phyloP scores from a whole-genome alignment of 1,140 invertebrate genomes.

The Drosophila sulfurigaster region DNA sequence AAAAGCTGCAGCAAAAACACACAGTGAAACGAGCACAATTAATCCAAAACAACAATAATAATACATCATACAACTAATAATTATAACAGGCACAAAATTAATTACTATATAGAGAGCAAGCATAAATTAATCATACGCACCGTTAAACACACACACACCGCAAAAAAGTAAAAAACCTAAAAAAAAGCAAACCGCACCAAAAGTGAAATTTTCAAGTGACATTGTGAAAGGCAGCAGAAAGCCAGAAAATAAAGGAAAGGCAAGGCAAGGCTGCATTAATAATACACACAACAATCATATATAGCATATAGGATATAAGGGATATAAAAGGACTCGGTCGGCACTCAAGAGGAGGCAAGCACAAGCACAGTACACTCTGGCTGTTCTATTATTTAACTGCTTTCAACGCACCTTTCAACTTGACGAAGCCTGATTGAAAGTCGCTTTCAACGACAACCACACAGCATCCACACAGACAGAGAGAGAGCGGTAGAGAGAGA shows the following conservation, averaged over 20 bases:
- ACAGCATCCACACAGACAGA: slow-evolving; percentile 58
- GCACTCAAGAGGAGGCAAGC: too few relatives aligned
- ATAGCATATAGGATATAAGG: slow-evolving; percentile 62
- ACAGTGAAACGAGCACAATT: neutral
- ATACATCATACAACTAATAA: neutral
- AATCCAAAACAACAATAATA: slow-evolving; percentile 35
- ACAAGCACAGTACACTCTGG: slow-evolving; percentile 36
- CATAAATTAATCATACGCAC: slow-evolving; percentile 68
- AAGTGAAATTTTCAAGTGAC: slow-evolving; percentile 47
- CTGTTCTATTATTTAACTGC: slow-evolving; percentile 83
- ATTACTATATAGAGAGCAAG: slow-evolving; percentile 33
- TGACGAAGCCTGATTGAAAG: slow-evolving; percentile 79
- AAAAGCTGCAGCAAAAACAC: slow-evolving; percentile 28
- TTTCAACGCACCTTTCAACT: slow-evolving; percentile 73
- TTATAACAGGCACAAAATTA: slow-evolving; percentile 17
- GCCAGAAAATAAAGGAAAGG: neutral
- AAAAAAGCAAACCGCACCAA: slow-evolving; percentile 30
- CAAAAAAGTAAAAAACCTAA: slow-evolving; percentile 30
- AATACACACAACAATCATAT: slow-evolving; percentile 73
- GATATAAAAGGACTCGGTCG: slow-evolving; percentile 53
- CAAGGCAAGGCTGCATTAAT: slow-evolving; percentile 69
- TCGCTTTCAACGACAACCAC: slow-evolving; percentile 59
- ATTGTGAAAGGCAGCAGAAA: slow-evolving; percentile 14
- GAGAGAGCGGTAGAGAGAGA: slow-evolving; percentile 10
- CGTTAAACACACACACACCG: slow-evolving; percentile 37